These are phyloP conservation scores for Drosophila lowei DNA, from an alignment of 1,140 invertebrate species.

Conservation along the genomic window DNA sequence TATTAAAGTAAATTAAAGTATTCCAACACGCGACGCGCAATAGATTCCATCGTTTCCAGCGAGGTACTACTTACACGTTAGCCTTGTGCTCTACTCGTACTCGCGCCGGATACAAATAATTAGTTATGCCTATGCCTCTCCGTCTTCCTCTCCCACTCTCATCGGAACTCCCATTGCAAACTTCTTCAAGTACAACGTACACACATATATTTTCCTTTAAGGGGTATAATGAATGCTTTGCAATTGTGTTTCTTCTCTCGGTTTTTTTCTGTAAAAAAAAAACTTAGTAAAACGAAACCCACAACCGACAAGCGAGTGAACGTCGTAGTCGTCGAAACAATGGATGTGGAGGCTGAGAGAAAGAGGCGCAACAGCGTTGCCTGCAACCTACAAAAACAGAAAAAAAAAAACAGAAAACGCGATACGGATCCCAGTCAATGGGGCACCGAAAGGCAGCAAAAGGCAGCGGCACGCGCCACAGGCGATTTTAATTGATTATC, in stretches of 20 bases:
- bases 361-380: conserved; percentile 30
- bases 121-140: no score
- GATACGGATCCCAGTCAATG: conserved; percentile 51
- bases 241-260: conserved; percentile 26
- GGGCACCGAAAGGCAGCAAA: conserved; percentile 24
- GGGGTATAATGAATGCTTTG: conserved; percentile 13
- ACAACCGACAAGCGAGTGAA: conserved; percentile 22
- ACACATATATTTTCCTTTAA: no score
- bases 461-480: conserved; percentile 49
- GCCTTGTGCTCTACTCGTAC: no score
- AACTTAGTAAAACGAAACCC: conserved; percentile 28
- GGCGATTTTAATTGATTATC: conserved; percentile 59
- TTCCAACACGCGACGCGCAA: no score
- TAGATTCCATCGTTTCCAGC: no score
- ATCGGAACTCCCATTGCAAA: no score
- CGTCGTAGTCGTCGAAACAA: conserved; percentile 32
- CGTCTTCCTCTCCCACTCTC: no score
- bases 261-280: conserved; percentile 19
- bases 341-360: conserved; percentile 30
- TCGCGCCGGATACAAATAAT: no score
- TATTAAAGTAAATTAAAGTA: no score
- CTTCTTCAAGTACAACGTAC: no score
- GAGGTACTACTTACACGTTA: no score
- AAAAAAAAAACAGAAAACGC: conserved; percentile 22
- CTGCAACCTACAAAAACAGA: conserved; percentile 28